Conservation (phyloP, 2,113 vertebrate species). For the Varanus komodoensis region DNA sequence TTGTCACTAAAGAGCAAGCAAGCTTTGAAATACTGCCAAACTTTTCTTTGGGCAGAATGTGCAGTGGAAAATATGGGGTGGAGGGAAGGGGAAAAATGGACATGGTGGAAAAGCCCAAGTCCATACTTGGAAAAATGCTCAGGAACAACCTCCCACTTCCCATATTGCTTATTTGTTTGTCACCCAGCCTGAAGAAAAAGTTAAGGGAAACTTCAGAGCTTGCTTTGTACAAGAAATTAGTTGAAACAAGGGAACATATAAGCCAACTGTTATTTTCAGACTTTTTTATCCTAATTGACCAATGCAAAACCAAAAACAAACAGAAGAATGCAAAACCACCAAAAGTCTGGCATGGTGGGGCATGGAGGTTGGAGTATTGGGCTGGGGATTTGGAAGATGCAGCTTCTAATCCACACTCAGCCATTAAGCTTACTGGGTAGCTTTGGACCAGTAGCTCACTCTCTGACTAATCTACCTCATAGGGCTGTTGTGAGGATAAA, state of each 20-base stretch:
- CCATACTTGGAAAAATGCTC: background rate
- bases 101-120: background rate
- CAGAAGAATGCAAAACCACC: background rate
- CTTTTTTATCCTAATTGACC: background rate
- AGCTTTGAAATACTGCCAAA: background rate
- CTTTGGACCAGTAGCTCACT: no score
- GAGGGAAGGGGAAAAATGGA: no score
- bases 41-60: background rate
- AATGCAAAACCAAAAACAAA: no score
- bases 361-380: no score
- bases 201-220: background rate
- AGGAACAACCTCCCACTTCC: background rate
- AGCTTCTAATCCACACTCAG: no score
- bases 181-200: background rate
- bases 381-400: no score
- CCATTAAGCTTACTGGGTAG: no score
- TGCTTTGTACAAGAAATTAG: background rate
- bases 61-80: background rate
- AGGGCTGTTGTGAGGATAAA: no score
- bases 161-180: background rate
- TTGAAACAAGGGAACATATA: background rate
- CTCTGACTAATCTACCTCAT: no score
- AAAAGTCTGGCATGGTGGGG: no score
- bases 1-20: background rate
- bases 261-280: background rate